A percentile compares a stretch with the other conserved stretches of the same genome.
phyloP scores from a whole-genome alignment of 2,113 vertebrate species.

The Cromileptes altivelis region DNA sequence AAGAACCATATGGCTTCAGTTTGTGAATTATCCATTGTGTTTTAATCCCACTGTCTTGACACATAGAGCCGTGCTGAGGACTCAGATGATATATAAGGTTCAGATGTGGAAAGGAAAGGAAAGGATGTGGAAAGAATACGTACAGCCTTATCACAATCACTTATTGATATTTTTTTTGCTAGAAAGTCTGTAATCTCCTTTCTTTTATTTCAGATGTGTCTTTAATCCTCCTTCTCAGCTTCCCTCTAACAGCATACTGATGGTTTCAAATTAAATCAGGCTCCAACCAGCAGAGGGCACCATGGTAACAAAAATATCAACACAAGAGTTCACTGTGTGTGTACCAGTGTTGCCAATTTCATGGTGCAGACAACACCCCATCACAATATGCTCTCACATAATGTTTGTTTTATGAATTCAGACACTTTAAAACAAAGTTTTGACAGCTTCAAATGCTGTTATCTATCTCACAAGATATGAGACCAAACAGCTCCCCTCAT shows the following conservation, averaged over 20 bases:
- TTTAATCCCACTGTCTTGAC: background rate
- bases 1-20: background rate
- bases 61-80: background rate
- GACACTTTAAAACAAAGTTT: background rate
- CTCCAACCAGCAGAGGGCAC: conserved; percentile 65
- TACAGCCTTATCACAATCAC: background rate
- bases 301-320: conserved; percentile 33
- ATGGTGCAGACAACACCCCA: background rate
- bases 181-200: background rate
- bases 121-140: too few species aligned
- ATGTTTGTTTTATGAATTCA: background rate
- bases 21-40: conserved; percentile 5
- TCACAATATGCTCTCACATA: background rate
- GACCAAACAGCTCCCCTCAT: background rate
- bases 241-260: background rate
- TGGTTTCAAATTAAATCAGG: conserved; percentile 2
- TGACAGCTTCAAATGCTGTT: background rate
- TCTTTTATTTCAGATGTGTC: background rate
- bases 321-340: background rate
- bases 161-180: background rate
- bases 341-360: background rate
- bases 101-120: background rate
- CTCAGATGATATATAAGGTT: background rate
- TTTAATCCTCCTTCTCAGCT: conserved; percentile 14
- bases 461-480: background rate